Evolutionary conservation across 2,113 vertebrate genomes (phyloP).

Genomic region (Sylvicapra grimmia): DNA sequence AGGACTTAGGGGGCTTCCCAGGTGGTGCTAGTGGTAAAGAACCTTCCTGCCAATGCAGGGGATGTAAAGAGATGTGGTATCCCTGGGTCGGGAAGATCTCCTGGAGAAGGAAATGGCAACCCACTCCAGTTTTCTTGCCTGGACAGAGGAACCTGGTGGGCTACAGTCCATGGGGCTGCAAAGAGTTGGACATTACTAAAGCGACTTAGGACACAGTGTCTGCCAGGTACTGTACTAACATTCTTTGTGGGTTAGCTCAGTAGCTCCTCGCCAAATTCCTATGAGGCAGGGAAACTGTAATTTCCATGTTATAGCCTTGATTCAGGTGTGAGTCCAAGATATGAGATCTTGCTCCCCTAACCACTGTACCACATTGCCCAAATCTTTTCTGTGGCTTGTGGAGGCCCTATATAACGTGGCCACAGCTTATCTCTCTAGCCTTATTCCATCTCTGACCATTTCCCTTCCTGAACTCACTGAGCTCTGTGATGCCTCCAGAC

Average conservation of each 20-base stretch:
- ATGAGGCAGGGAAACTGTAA: background rate
- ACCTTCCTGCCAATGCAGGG: background rate
- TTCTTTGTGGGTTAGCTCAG: background rate
- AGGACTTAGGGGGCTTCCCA: background rate
- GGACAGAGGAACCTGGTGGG: background rate
- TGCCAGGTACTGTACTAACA: background rate
- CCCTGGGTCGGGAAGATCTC: fast-evolving
- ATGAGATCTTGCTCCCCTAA: background rate
- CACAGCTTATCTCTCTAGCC: background rate
- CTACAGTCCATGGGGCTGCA: background rate
- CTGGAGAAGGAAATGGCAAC: background rate
- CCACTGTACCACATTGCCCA: background rate
- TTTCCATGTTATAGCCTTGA: background rate
- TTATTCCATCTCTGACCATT: background rate
- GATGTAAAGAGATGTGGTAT: background rate
- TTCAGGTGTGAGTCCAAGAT: background rate
- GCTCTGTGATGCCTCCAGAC: background rate
- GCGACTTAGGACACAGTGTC: background rate
- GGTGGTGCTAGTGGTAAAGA: background rate
- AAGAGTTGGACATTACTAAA: background rate
- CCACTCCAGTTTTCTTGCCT: background rate
- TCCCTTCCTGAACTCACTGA: background rate
- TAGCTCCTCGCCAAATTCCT: background rate
- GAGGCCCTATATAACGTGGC: background rate
- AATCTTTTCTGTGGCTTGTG: background rate